These are phyloP conservation scores for Pseudorhombus dupliciocellatus DNA, from an alignment of 2,113 vertebrate species.

Conservation along the genomic window DNA sequence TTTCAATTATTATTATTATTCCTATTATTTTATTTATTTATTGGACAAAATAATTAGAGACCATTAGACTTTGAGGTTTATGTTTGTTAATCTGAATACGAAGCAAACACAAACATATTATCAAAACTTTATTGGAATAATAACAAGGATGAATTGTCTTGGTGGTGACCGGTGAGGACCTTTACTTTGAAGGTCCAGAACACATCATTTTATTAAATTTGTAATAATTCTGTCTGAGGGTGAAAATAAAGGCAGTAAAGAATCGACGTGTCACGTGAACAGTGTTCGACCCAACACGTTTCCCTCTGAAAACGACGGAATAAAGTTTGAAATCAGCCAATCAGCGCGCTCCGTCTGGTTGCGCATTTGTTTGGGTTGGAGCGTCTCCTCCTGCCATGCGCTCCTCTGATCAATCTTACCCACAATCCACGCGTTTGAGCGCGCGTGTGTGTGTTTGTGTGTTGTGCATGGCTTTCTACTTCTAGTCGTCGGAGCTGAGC, in stretches of 20 bases:
- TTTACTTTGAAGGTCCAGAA: no score
- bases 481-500: slow-evolving; percentile 4
- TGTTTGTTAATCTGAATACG: neutral
- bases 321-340: slow-evolving; percentile 51
- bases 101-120: no score
- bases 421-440: slow-evolving; percentile 24
- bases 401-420: slow-evolving; percentile 33
- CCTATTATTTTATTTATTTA: no score
- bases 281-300: neutral
- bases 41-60: neutral
- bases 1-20: no score
- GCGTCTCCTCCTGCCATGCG: slow-evolving; percentile 19
- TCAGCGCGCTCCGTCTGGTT: slow-evolving; percentile 29
- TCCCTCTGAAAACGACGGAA: neutral
- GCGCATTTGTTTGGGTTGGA: slow-evolving; percentile 42
- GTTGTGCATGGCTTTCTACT: slow-evolving; percentile 5
- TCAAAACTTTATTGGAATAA: no score
- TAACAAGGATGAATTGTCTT: no score
- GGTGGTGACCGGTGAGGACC: no score
- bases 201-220: no score
- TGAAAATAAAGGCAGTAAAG: no score
- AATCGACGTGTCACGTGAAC: no score
- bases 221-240: no score
- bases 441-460: slow-evolving; percentile 13
- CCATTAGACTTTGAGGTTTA: neutral